Percentiles rank a stretch among this genome's conserved stretches.
Evolutionary conservation across 2,113 vertebrate species (phyloP).

Genomic region (Balaenoptera acutorostrata): DNA sequence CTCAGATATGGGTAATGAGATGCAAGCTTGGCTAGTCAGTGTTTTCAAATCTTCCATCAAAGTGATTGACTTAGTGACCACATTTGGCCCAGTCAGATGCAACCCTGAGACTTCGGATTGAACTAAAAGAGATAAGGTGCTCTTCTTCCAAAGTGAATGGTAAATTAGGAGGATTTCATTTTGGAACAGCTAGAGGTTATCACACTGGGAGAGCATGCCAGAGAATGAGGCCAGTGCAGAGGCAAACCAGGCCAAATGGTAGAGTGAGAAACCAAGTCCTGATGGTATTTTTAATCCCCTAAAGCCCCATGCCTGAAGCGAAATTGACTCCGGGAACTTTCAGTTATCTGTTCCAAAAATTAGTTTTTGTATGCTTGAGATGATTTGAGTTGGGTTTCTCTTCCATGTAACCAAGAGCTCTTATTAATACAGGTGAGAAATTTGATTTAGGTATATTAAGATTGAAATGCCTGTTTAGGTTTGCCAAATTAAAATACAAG

Average conservation of each 20-base stretch:
- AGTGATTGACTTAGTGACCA: background rate
- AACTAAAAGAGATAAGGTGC: background rate
- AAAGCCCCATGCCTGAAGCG: background rate
- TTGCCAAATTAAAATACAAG: background rate
- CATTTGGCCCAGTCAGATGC: background rate
- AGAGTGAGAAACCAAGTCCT: background rate
- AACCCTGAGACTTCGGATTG: background rate
- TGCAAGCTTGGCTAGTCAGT: background rate
- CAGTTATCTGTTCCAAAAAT: background rate
- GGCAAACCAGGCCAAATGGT: background rate
- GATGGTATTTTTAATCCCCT: background rate
- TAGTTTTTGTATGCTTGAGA: background rate
- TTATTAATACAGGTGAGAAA: background rate
- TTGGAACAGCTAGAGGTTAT: background rate
- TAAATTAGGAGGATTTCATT: background rate
- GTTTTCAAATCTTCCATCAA: background rate
- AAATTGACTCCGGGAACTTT: background rate
- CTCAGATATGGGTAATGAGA: background rate
- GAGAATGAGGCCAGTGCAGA: background rate
- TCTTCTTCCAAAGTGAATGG: background rate
- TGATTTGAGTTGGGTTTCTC: background rate
- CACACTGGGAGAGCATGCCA: background rate
- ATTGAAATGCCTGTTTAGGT: conserved; percentile 7
- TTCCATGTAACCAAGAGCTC: background rate
- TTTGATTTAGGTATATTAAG: background rate